Evolutionary conservation across 2,888 invertebrate species (phyloP).

Genomic region (Steinernema hermaphroditum): DNA sequence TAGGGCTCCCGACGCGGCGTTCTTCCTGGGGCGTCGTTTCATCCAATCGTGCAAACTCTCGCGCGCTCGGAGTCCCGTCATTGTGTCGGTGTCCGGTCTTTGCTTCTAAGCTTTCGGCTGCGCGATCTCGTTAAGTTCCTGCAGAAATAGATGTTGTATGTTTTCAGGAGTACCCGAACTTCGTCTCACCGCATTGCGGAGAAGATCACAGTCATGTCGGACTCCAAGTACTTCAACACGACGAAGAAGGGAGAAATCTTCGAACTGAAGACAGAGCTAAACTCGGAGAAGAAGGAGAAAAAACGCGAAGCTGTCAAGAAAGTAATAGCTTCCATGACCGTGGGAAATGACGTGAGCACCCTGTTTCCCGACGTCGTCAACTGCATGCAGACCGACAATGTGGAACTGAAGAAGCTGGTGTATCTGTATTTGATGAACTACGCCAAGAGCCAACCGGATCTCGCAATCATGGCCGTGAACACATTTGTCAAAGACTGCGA

Average conservation of each 20-base stretch:
- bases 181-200: too few species aligned
- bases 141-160: too few species aligned
- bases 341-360: slow-evolving; percentile 95
- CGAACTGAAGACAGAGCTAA: slow-evolving; percentile 95
- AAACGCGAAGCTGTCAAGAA: slow-evolving; percentile 99
- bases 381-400: slow-evolving; percentile 99
- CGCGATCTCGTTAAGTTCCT: too few species aligned
- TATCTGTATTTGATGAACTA: slow-evolving; percentile 99
- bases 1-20: too few species aligned
- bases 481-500: slow-evolving; percentile 99
- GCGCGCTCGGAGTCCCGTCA: too few species aligned
- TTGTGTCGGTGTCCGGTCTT: too few species aligned
- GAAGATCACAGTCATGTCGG: slow-evolving; percentile 79
- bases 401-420: slow-evolving; percentile 96
- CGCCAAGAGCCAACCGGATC: slow-evolving; percentile 98
- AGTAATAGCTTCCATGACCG: slow-evolving; percentile 99
- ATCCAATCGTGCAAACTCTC: too few species aligned
- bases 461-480: slow-evolving; percentile 99
- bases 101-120: too few species aligned
- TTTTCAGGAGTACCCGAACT: too few species aligned
- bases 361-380: slow-evolving; percentile 98
- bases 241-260: slow-evolving; percentile 99
- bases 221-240: slow-evolving; percentile 98
- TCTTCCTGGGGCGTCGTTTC: too few species aligned
- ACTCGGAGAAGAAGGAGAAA: slow-evolving; percentile 99